Evolutionary conservation across 1,140 invertebrate species (phyloP).

Genomic region (Lepidurus apus): DNA sequence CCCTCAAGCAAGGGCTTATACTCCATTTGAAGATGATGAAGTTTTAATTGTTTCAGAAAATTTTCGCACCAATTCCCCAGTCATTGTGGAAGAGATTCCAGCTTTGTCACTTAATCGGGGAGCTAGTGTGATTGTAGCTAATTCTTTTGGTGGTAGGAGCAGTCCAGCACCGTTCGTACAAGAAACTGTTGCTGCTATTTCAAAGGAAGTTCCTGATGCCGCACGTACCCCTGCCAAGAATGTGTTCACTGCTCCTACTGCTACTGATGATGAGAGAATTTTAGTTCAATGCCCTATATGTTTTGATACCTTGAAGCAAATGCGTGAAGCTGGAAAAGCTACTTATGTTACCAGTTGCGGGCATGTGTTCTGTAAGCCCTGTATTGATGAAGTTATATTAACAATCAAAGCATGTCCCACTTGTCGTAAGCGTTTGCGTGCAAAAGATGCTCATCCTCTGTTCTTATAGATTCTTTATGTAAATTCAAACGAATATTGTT

Average conservation of each 20-base stretch:
- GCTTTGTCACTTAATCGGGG: neutral
- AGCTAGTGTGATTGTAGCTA: neutral
- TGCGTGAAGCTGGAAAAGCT: neutral
- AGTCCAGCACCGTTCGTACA: neutral
- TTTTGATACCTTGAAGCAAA: neutral
- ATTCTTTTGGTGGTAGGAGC: neutral
- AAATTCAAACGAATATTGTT: no score
- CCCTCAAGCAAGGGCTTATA: neutral
- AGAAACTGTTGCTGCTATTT: neutral
- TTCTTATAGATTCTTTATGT: neutral
- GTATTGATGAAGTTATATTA: neutral
- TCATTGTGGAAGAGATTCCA: neutral
- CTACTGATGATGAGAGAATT: neutral
- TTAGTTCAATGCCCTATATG: neutral
- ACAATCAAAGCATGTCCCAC: neutral
- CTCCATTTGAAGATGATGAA: neutral
- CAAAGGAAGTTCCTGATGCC: neutral
- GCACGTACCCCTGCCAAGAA: neutral
- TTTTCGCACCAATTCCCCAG: neutral
- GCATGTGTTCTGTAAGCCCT: neutral
- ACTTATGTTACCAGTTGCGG: neutral
- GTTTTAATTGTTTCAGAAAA: neutral
- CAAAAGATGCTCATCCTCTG: neutral
- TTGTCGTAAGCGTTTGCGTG: constrained; percentile 10
- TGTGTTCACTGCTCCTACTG: neutral